phyloP scores from a whole-genome alignment of 2,797 vertebrate genomes.

The Silurus aristotelis region DNA sequence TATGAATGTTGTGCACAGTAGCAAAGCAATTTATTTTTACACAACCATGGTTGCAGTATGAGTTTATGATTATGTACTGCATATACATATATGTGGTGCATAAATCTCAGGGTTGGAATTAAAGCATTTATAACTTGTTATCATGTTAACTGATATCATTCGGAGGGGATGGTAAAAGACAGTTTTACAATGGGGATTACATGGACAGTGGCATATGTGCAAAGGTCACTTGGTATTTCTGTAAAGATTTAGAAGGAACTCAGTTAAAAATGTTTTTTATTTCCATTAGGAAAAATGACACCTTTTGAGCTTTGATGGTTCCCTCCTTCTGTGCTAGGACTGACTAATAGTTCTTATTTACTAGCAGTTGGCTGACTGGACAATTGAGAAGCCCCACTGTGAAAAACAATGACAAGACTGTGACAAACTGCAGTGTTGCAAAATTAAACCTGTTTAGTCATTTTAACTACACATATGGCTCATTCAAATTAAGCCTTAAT shows the following conservation, averaged over 20 bases:
- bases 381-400: background rate
- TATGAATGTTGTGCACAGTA: background rate
- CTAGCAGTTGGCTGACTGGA: slow-evolving; percentile 21
- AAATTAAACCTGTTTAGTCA: background rate
- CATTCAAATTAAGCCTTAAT: background rate
- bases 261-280: background rate
- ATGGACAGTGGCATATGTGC: background rate
- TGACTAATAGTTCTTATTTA: slow-evolving; percentile 5
- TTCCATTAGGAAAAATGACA: background rate
- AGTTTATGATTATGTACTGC: background rate
- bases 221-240: background rate
- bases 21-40: background rate
- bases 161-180: background rate
- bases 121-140: background rate
- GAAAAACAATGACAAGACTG: slow-evolving; percentile 11
- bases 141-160: background rate
- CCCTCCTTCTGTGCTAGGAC: background rate
- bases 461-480: background rate
- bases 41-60: background rate
- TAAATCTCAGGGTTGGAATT: background rate
- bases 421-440: too few species aligned
- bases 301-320: background rate
- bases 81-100: background rate
- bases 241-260: background rate
- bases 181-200: background rate